Percentiles rank a stretch among this genome's conserved stretches.
These are phyloP conservation scores for Synergus laeviventris DNA, from an alignment of 2,888 invertebrate genomes.

Conservation along the genomic window DNA sequence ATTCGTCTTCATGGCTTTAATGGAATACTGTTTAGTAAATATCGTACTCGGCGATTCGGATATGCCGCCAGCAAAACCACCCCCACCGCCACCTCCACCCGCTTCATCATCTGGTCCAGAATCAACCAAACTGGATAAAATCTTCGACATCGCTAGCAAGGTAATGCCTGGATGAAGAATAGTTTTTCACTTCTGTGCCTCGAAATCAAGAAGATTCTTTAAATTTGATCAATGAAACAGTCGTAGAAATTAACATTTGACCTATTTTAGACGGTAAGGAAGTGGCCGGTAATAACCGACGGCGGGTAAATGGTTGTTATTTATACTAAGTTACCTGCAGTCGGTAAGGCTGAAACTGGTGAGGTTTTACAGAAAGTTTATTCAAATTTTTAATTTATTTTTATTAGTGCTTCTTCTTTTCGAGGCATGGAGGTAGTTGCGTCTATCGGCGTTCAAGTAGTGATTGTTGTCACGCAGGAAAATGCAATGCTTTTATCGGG, in stretches of 20 bases:
- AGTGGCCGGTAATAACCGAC: too few species aligned
- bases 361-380: background rate
- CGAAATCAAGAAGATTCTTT: slow-evolving; percentile 40
- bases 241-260: too few species aligned
- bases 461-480: slow-evolving; percentile 72
- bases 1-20: slow-evolving; percentile 95
- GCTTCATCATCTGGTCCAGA: slow-evolving; percentile 76
- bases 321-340: background rate
- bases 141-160: slow-evolving; percentile 78
- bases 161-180: slow-evolving; percentile 64
- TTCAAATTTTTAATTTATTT: background rate
- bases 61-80: slow-evolving; percentile 78
- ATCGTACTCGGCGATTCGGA: slow-evolving; percentile 88
- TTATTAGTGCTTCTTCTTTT: slow-evolving; percentile 42
- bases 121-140: slow-evolving; percentile 76
- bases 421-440: slow-evolving; percentile 61
- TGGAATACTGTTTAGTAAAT: slow-evolving; percentile 95
- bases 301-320: too few species aligned
- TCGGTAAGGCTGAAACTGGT: background rate
- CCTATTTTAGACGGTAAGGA: too few species aligned
- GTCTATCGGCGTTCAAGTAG: slow-evolving; percentile 61
- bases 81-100: slow-evolving; percentile 80
- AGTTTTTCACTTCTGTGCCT: slow-evolving; percentile 61
- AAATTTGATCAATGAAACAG: background rate
- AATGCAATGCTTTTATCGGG: slow-evolving; percentile 73